Evolutionary conservation across 1,140 invertebrate genomes (phyloP).

Genomic region (Drosophila auraria): DNA sequence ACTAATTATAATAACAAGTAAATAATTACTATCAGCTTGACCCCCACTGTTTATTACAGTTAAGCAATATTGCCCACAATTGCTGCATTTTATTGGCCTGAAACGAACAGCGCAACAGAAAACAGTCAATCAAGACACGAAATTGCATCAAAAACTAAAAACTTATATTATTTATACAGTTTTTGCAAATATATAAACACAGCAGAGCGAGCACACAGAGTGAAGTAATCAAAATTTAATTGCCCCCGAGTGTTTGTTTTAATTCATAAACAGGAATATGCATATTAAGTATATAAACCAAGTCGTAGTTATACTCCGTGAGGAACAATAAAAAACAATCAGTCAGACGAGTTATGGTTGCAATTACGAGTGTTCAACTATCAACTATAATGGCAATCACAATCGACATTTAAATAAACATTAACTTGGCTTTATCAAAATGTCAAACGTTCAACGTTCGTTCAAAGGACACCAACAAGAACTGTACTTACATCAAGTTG

Average conservation of each 20-base stretch:
- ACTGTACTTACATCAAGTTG: not conserved
- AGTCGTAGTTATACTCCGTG: not conserved
- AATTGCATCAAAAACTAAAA: conserved; percentile 11
- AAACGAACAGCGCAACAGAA: conserved; percentile 24
- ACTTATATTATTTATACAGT: conserved; percentile 27
- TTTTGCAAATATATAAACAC: not conserved
- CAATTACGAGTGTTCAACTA: conserved; percentile 8
- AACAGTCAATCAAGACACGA: conserved; percentile 34
- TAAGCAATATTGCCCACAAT: conserved; percentile 26
- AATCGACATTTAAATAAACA: conserved; percentile 19
- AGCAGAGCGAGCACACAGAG: not conserved
- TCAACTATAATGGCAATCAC: conserved; percentile 12
- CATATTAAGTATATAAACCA: not conserved
- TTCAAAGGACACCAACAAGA: not conserved
- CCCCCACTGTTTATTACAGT: conserved; percentile 8
- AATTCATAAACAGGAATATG: conserved; percentile 3
- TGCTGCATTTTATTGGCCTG: conserved; percentile 28
- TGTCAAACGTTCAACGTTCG: not conserved
- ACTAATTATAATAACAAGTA: not conserved
- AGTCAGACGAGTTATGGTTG: conserved; percentile 1
- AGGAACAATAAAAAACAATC: not conserved
- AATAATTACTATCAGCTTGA: not conserved
- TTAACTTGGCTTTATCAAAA: conserved; percentile 10
- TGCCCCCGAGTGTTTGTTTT: conserved; percentile 5
- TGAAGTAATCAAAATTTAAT: conserved; percentile 10